Evolutionary conservation across 2,888 invertebrate species (phyloP).

Genomic region (Neria commutata): DNA sequence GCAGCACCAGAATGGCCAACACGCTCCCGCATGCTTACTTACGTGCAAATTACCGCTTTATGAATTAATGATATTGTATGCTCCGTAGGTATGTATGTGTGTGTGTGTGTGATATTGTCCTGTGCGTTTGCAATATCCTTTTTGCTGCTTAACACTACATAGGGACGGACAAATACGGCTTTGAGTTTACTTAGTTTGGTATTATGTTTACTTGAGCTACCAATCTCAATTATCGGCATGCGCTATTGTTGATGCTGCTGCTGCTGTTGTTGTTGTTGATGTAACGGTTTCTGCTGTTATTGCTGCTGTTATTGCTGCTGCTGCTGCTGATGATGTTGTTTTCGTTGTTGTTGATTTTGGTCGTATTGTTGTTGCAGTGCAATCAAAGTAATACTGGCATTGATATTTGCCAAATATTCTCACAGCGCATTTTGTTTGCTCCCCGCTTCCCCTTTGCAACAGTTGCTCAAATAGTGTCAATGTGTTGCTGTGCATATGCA

Average conservation of each 20-base stretch:
- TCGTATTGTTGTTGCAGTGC: background rate
- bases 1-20: too few relatives aligned
- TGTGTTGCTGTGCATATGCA: constrained; percentile 13
- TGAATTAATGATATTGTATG: constrained; percentile 42
- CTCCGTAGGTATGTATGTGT: constrained; percentile 26
- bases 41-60: constrained; percentile 40
- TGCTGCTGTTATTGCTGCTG: constrained; percentile 6
- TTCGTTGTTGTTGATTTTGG: background rate
- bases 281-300: too few relatives aligned
- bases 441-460: background rate
- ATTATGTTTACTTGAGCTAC: background rate
- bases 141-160: too few relatives aligned
- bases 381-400: background rate
- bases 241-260: constrained; percentile 3
- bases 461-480: constrained; percentile 15
- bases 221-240: background rate
- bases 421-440: background rate
- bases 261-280: constrained; percentile 2
- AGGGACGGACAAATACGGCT: too few relatives aligned
- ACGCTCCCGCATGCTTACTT: background rate
- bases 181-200: background rate
- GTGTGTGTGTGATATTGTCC: constrained; percentile 17
- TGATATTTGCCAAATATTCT: constrained; percentile 1
- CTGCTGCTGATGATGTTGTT: constrained; percentile 13
- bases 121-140: too few relatives aligned